These are phyloP conservation scores for Encarsia formosa DNA, from an alignment of 2,888 invertebrate species.

Conservation along the genomic window DNA sequence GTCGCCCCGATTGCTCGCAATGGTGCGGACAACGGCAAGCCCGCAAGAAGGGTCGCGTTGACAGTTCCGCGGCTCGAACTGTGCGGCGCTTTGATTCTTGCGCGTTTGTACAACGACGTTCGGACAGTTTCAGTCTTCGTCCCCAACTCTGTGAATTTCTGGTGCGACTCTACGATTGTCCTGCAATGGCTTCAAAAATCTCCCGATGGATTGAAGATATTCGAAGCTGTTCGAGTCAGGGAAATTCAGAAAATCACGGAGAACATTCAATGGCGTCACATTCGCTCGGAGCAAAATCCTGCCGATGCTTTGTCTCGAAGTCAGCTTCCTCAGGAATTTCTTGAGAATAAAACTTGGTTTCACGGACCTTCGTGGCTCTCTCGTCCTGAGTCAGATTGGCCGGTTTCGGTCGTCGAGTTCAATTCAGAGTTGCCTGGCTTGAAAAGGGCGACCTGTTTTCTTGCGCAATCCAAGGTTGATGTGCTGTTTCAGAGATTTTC, in stretches of 20 bases:
- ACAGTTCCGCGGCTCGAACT: background rate
- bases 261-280: background rate
- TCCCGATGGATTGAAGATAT: background rate
- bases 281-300: conserved; percentile 4
- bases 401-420: background rate
- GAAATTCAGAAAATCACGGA: background rate
- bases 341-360: conserved; percentile 19
- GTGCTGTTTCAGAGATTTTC: background rate
- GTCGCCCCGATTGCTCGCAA: background rate
- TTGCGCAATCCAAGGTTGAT: background rate
- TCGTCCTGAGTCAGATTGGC: background rate
- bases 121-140: too few relatives aligned
- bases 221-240: background rate
- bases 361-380: conserved; percentile 25
- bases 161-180: background rate
- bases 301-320: too few relatives aligned
- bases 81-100: background rate
- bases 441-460: background rate
- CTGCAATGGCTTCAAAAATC: background rate
- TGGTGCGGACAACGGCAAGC: background rate
- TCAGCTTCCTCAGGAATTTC: conserved; percentile 19
- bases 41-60: background rate
- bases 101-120: background rate
- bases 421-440: background rate
- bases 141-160: background rate